Base-by-base conservation (phyloP, 2,113 vertebrate genomes). In the Orientallactaga bullata region DNA sequence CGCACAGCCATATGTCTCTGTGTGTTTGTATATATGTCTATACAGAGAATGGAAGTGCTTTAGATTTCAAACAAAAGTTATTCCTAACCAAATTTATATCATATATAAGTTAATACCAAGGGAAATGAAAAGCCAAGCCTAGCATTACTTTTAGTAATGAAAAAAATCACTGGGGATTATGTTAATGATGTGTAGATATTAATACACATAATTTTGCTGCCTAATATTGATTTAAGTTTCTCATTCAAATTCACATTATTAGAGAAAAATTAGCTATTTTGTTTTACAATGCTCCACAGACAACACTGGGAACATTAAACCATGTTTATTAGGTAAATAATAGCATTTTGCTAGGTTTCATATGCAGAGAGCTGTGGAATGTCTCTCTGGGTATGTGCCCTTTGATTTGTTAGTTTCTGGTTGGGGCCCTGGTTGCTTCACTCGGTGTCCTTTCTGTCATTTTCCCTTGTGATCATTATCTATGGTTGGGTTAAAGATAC, bases 161-260 rank as follows among this genome's bases (percentile, higher is more conserved):
- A 95, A 86, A 24, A 86, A 93, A 93, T 80, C 96, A 90, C 90
- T 90, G 82, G 96, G 92, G 95, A 86, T 93, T 95, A 89, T 95
- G 90, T 88, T 96, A 97, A 97, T 94, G 82, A 85, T 90, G 13
- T 95, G 39, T 73, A 89, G 88, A 93, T 96, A 96, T 96, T 96
- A 96, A 97, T 96, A 95, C 28, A 78, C 83, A 95, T 94, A 95
- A 96, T 97, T 94, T 76, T 89, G 83, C 82, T 93, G 90, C 93
- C 85, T 96, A 91, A 95, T 96, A 92, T 84, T 97, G 96, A 97
- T 97, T 97, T 97, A 94, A 94, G 93, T 95, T 95, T 92, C 88
- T 97, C 92, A 95, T 96, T 97, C 82, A 89, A 55, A 96, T 96
- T 96, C 87, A 94, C 76, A 94, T 95, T 93, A 92, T 95, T 94